Percentiles rank a stretch among this genome's conserved stretches.
Evolutionary conservation across 1,140 invertebrate species (phyloP).

Genomic region (Leptonema lineaticorne): DNA sequence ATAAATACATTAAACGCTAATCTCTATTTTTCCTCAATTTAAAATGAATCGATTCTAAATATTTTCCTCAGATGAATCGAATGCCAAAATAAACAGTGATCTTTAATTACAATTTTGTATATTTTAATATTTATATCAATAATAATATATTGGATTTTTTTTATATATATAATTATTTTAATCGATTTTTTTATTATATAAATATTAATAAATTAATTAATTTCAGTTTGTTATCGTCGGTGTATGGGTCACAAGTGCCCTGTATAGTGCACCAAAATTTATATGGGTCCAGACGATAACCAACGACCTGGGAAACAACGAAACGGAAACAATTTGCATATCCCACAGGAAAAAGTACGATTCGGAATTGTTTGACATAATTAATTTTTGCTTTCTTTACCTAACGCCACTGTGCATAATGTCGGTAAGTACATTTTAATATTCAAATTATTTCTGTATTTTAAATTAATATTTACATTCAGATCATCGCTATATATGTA

Average conservation of each 20-base stretch:
- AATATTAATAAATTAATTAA: not conserved
- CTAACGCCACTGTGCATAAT: conserved; percentile 72
- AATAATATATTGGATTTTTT: no score
- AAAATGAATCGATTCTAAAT: no score
- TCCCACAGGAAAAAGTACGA: conserved; percentile 72
- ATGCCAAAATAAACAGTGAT: no score
- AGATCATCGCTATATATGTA: no score
- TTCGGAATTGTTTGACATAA: conserved; percentile 71
- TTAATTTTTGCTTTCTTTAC: conserved; percentile 75
- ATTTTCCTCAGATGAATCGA: no score
- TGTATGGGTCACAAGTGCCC: conserved; percentile 74
- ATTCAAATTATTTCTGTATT: no score
- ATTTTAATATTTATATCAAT: no score
- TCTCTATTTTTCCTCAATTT: no score
- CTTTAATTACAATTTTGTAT: no score
- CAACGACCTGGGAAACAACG: conserved; percentile 58
- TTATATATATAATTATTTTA: no score
- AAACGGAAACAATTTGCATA: conserved; percentile 71
- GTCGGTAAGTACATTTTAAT: conserved; percentile 63
- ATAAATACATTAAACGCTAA: no score
- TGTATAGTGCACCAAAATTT: conserved; percentile 75
- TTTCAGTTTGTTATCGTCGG: conserved; percentile 66
- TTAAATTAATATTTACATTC: no score
- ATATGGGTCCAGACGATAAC: conserved; percentile 70
- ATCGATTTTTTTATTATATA: not conserved